Evolutionary conservation across 1,140 invertebrate genomes (phyloP).

Genomic region (Drosophila tsacasi): DNA sequence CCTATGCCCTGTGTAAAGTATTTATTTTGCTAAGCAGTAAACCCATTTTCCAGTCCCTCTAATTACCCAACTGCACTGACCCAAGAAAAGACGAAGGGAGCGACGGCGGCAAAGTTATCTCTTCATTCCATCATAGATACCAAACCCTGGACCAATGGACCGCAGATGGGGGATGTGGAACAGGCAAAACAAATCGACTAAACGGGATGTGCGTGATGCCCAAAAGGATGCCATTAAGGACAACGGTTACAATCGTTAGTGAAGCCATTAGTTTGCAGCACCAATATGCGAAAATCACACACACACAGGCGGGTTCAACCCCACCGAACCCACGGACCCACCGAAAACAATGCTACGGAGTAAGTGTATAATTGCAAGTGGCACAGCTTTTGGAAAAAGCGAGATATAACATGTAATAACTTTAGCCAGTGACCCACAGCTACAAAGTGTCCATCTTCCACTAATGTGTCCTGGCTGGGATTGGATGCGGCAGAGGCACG

Average conservation of each 20-base stretch:
- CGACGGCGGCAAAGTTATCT: slow-evolving; percentile 17
- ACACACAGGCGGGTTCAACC: slow-evolving; percentile 29
- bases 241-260: slow-evolving; percentile 84
- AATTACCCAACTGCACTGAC: slow-evolving; percentile 55
- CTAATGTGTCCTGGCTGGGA: slow-evolving; percentile 66
- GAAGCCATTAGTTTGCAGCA: slow-evolving; percentile 78
- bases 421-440: slow-evolving; percentile 44
- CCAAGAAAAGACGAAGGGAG: slow-evolving; percentile 9
- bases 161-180: slow-evolving; percentile 14
- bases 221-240: slow-evolving; percentile 81
- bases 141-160: slow-evolving; percentile 35
- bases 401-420: slow-evolving; percentile 80
- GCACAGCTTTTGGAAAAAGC: slow-evolving; percentile 67
- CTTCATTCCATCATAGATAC: slow-evolving; percentile 52
- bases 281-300: slow-evolving; percentile 81
- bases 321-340: slow-evolving; percentile 17
- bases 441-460: slow-evolving; percentile 73
- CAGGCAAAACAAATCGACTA: slow-evolving; percentile 53
- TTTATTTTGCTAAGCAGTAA: slow-evolving; percentile 10
- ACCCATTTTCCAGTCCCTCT: slow-evolving; percentile 1
- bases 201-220: slow-evolving; percentile 69
- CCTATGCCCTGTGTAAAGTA: background rate
- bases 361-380: slow-evolving; percentile 81
- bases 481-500: slow-evolving; percentile 25
- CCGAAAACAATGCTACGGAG: slow-evolving; percentile 31